These are phyloP conservation scores for Diogma glabrata DNA, from an alignment of 2,888 invertebrate species.

Conservation along the genomic window DNA sequence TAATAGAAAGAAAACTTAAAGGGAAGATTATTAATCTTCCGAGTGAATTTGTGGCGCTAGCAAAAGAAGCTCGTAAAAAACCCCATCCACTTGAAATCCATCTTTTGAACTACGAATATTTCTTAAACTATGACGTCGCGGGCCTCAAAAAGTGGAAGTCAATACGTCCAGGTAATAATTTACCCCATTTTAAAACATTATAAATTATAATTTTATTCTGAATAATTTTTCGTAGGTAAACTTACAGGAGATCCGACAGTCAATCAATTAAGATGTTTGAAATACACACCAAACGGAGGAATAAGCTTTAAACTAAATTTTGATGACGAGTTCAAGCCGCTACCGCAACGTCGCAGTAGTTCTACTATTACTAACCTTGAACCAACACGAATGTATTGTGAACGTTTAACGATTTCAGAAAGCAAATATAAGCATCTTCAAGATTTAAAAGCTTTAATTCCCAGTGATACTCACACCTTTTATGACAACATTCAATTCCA, in stretches of 20 bases:
- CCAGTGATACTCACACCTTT: background rate
- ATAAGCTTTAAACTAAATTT: background rate
- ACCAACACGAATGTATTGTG: background rate
- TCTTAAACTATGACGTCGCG: conserved; percentile 8
- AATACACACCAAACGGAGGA: conserved; percentile 4
- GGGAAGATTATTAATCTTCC: background rate
- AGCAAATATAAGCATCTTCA: background rate
- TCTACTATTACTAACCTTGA: background rate
- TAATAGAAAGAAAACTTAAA: conserved; percentile 7
- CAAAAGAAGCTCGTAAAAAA: background rate
- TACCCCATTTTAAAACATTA: too few species aligned
- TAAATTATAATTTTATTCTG: too few species aligned
- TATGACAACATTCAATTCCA: conserved; percentile 3
- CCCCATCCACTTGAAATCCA: background rate
- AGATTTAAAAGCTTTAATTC: conserved; percentile 1
- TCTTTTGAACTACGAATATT: conserved; percentile 3
- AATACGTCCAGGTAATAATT: background rate
- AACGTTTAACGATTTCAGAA: background rate
- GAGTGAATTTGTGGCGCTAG: background rate
- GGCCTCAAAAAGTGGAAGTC: conserved; percentile 1
- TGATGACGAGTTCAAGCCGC: background rate
- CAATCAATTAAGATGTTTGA: conserved; percentile 1
- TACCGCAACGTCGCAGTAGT: conserved; percentile 1
- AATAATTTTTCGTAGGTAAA: background rate
- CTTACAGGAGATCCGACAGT: background rate